Evolutionary conservation across 1,140 invertebrate genomes (phyloP).

Genomic region (Acromyrmex echinatior): DNA sequence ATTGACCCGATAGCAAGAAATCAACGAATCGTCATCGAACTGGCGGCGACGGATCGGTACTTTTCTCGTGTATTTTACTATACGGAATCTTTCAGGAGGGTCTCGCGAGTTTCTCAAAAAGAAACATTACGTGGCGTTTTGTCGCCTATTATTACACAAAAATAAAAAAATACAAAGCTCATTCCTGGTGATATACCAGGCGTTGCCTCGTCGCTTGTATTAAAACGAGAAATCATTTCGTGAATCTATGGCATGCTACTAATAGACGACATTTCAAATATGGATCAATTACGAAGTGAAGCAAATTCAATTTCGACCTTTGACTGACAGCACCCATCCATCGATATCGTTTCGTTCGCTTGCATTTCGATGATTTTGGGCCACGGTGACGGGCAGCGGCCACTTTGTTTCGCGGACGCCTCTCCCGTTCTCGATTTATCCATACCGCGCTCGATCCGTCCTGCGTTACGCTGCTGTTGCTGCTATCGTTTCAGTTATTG

Average conservation of each 20-base stretch:
- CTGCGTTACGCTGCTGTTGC: conserved; percentile 21
- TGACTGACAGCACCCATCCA: conserved; percentile 77
- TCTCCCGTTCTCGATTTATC: conserved; percentile 53
- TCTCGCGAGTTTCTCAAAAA: conserved; percentile 28
- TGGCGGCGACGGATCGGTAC: not conserved
- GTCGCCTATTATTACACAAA: not conserved
- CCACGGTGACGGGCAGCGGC: conserved; percentile 65
- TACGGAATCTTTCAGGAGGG: not conserved
- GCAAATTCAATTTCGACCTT: conserved; percentile 78
- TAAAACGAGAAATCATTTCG: conserved; percentile 62
- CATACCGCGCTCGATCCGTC: conserved; percentile 27
- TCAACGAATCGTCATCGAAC: conserved; percentile 19
- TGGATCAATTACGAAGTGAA: conserved; percentile 72
- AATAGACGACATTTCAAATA: conserved; percentile 74
- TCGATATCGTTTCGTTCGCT: conserved; percentile 70
- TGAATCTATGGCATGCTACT: conserved; percentile 27
- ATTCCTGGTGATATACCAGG: conserved; percentile 3
- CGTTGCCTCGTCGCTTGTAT: conserved; percentile 23
- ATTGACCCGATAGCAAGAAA: conserved; percentile 28
- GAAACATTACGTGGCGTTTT: not conserved
- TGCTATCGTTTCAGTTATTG: conserved; percentile 55
- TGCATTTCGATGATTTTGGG: conserved; percentile 73
- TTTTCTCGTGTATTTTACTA: not conserved
- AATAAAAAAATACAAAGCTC: not conserved
- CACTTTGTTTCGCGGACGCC: conserved; percentile 68